These are phyloP conservation scores for Rhea americana DNA, from an alignment of 2,113 vertebrate genomes.

Conservation along the genomic window DNA sequence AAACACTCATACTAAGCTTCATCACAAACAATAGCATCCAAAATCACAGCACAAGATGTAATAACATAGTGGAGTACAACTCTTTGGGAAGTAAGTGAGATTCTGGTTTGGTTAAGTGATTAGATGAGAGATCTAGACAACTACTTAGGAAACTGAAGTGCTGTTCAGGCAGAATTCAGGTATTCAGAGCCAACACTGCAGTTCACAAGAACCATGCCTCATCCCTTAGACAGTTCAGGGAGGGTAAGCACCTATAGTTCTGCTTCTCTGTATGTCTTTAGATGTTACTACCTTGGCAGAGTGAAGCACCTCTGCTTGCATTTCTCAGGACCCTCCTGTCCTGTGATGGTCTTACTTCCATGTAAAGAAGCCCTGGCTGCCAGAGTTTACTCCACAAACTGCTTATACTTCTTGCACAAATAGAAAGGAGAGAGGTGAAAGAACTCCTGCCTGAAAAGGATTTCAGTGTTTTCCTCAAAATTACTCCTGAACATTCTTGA, in stretches of 20 bases:
- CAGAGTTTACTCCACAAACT: background rate
- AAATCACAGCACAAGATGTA: background rate
- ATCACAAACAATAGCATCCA: background rate
- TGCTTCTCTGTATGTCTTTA: background rate
- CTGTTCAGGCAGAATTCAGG: background rate
- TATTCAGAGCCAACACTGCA: background rate
- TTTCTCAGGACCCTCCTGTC: background rate
- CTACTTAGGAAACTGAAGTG: background rate
- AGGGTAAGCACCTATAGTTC: background rate
- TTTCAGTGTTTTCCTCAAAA: background rate
- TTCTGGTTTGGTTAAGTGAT: background rate
- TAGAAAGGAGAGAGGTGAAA: background rate
- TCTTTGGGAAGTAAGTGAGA: background rate
- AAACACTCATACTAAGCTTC: slow-evolving; percentile 32
- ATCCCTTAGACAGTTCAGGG: background rate
- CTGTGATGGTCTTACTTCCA: background rate
- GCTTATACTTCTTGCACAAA: background rate
- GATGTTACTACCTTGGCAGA: background rate
- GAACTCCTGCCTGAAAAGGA: background rate
- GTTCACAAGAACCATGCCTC: background rate
- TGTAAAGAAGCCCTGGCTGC: background rate
- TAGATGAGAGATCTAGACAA: background rate
- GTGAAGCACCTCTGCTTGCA: background rate
- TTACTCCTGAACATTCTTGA: background rate
- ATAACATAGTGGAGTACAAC: background rate